A percentile compares a stretch with the other conserved stretches of the same genome.
phyloP scores from a whole-genome alignment of 2,888 invertebrate species.

The Hyposoter didymator region DNA sequence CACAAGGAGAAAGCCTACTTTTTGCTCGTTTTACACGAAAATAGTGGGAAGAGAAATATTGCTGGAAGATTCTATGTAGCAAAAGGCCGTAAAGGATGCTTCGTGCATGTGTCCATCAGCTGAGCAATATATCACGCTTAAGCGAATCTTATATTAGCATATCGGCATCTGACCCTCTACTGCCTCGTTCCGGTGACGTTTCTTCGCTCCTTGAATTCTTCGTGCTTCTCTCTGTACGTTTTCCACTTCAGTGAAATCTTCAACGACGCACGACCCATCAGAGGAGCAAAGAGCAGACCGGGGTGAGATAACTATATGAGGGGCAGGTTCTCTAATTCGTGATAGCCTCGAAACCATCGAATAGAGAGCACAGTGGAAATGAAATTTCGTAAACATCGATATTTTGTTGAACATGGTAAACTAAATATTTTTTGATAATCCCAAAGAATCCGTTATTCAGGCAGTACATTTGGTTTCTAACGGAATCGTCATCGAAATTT shows the following conservation, averaged over 20 bases:
- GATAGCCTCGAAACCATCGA: no score
- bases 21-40: neutral
- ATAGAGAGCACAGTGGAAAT: no score
- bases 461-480: no score
- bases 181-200: constrained; percentile 28
- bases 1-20: constrained; percentile 1
- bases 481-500: no score
- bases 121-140: constrained; percentile 80
- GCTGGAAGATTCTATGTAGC: constrained; percentile 34
- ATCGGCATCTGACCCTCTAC: constrained; percentile 79
- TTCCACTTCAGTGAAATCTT: neutral
- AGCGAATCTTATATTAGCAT: constrained; percentile 81
- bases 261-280: neutral
- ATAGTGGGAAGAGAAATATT: constrained; percentile 6
- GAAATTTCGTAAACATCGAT: no score
- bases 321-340: no score
- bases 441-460: no score
- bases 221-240: neutral
- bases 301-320: no score
- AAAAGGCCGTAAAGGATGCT: constrained; percentile 62
- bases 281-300: neutral
- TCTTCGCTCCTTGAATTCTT: constrained; percentile 39
- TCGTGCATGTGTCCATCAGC: constrained; percentile 76
- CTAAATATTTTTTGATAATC: no score
- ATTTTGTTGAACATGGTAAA: no score